These are phyloP conservation scores for Rhagophthalmus giganteus DNA, from an alignment of 2,888 invertebrate genomes.

Conservation along the genomic window DNA sequence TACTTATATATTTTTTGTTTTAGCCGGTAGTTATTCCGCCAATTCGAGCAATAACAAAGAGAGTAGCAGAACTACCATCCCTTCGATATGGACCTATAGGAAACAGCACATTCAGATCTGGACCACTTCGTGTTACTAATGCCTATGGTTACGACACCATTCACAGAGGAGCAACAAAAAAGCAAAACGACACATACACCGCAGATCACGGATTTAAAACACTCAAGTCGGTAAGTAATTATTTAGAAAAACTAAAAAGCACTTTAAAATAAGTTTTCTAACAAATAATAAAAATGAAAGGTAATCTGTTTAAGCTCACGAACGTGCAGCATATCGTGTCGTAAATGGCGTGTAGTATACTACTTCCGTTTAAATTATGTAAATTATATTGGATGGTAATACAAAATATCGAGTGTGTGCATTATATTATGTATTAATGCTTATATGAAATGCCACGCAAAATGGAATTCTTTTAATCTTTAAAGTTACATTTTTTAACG, in stretches of 20 bases:
- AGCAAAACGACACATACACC: conserved; percentile 18
- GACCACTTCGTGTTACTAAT: conserved; percentile 40
- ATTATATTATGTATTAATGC: too few relatives aligned
- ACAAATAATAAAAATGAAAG: too few relatives aligned
- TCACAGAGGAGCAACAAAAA: conserved; percentile 31
- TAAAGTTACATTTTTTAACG: too few relatives aligned
- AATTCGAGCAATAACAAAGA: conserved; percentile 25
- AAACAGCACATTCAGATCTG: conserved; percentile 39
- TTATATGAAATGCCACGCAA: too few relatives aligned
- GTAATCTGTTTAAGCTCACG: too few relatives aligned
- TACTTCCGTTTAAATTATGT: too few relatives aligned
- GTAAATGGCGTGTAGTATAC: too few relatives aligned
- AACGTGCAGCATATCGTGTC: too few relatives aligned
- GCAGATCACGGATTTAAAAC: conserved; percentile 31
- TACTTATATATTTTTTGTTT: too few relatives aligned
- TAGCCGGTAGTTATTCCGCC: conserved; percentile 21
- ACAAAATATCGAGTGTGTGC: too few relatives aligned
- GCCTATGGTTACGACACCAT: conserved; percentile 35
- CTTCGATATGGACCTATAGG: conserved; percentile 47
- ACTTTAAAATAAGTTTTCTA: not conserved
- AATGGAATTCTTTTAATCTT: too few relatives aligned
- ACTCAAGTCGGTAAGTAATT: conserved; percentile 37
- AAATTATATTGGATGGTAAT: too few relatives aligned
- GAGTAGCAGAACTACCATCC: conserved; percentile 47
- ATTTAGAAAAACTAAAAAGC: not conserved